Base-by-base conservation (phyloP, 2,797 vertebrate species). In the Thunnus albacares region DNA sequence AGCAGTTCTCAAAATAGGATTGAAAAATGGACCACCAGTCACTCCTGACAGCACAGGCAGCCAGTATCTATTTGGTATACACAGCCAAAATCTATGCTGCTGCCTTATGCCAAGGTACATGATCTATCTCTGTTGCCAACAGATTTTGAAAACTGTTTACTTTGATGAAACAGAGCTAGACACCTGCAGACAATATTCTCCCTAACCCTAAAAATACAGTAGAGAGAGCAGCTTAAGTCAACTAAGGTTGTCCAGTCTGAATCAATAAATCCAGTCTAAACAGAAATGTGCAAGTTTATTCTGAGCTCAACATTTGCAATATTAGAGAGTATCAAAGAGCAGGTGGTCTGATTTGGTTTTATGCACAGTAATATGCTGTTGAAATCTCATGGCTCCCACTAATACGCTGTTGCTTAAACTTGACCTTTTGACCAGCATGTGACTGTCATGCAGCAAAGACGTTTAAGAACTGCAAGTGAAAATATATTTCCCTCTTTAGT, bases 1-100 rank as follows among this genome's bases (percentile, higher is more conserved):
- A 93, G 49, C 72, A 43, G 10, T 24, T 71, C 88, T 84, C 43
- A 80, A 85, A 92, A 88, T 80, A 92, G 83, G 69, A 69, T 58
- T 53, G 53, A 64, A 33, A 65, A 47, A 69, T 8, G 61, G 56
- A 74, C 56, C 35, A 66, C 28, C 30, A 6, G 30, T 26, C n/a
- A 38, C 47, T 20, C 18, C 22, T 64, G 8, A 18, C 1, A n/a
- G 5, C 30, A 18, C 30, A 65, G 41, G 10, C 17, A 49, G 62
- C 17, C 24, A 8, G n/a, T 18, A 41, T 61, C 41, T 24, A 38
- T 49, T 33, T 33, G 55, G 61, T 22, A 10, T 12, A 58, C 30
- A 57, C 43, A 35, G n/a, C 5, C 49, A 22, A 33, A 22, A 59
- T 62, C 38, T 45, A 70, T 33, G 63, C 47, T 33, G 70, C 63